phyloP scores from a whole-genome alignment of 1,140 invertebrate species.

The Cyclargus thomasi region DNA sequence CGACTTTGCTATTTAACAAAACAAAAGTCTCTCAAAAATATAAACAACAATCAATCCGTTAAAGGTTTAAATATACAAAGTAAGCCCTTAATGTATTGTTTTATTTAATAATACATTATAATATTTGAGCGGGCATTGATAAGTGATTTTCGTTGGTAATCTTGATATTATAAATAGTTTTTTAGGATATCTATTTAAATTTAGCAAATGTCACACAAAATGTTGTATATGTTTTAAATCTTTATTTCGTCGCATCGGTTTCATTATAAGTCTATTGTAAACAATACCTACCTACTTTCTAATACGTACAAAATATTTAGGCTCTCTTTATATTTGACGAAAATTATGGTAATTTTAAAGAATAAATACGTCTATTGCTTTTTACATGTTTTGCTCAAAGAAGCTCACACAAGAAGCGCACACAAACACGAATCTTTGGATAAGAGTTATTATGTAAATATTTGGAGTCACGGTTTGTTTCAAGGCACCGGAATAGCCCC shows the following conservation, averaged over 20 bases:
- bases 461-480: background rate
- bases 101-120: constrained; percentile 48
- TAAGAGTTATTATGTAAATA: constrained; percentile 9
- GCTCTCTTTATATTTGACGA: background rate
- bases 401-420: constrained; percentile 5
- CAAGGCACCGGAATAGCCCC: background rate
- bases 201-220: no score
- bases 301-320: background rate
- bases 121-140: constrained; percentile 19
- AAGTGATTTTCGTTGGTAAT: background rate
- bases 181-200: no score
- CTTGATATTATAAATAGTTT: background rate
- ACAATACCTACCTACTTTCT: background rate
- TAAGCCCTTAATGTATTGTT: constrained; percentile 45
- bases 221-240: no score
- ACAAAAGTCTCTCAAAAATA: constrained; percentile 59
- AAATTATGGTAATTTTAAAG: background rate
- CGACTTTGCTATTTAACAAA: constrained; percentile 56
- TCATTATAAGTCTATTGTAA: background rate
- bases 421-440: background rate
- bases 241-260: background rate
- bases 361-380: background rate
- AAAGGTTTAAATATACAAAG: constrained; percentile 40
- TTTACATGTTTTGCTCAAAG: background rate
- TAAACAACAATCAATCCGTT: constrained; percentile 60